A percentile compares a stretch with the other conserved stretches of the same genome.
Evolutionary conservation across 2,797 vertebrate species (phyloP).

Genomic region (Menidia menidia): DNA sequence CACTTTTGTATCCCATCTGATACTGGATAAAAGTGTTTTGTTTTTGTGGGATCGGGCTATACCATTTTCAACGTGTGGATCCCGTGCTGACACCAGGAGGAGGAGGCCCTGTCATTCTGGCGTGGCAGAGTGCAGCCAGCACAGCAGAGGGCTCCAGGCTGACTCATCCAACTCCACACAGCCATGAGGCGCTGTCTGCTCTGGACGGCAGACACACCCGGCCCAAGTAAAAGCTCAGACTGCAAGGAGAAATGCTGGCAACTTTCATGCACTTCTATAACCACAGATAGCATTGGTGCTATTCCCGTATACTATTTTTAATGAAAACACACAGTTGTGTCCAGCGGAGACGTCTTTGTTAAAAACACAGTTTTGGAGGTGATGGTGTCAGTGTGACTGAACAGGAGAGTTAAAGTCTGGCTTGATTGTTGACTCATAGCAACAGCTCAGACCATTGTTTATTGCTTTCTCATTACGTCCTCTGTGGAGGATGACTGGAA

Average conservation of each 20-base stretch:
- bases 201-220: slow-evolving; percentile 23
- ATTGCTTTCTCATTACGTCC: slow-evolving; percentile 3
- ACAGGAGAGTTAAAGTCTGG: slow-evolving; percentile 28
- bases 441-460: slow-evolving; percentile 24
- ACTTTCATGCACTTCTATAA: slow-evolving; percentile 10
- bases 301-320: slow-evolving; percentile 6
- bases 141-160: slow-evolving; percentile 59
- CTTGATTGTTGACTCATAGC: slow-evolving; percentile 50
- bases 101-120: slow-evolving; percentile 11
- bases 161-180: slow-evolving; percentile 57
- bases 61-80: slow-evolving; percentile 6
- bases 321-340: slow-evolving; percentile 14
- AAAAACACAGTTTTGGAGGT: slow-evolving; percentile 13
- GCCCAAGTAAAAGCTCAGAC: slow-evolving; percentile 22
- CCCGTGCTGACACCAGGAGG: slow-evolving; percentile 17
- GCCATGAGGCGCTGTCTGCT: slow-evolving; percentile 56
- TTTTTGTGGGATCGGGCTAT: not conserved
- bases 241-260: slow-evolving; percentile 33
- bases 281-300: slow-evolving; percentile 3
- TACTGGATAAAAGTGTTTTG: not conserved
- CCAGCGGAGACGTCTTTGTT: slow-evolving; percentile 34
- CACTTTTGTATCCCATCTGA: not conserved
- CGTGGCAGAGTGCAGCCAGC: slow-evolving; percentile 37
- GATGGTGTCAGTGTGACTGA: slow-evolving; percentile 34
- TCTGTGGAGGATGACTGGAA: slow-evolving; percentile 10